Percentiles rank a stretch among this genome's conserved stretches.
Conservation (phyloP, 2,888 invertebrate genomes). For the Synanthedon andrenaeformis region DNA sequence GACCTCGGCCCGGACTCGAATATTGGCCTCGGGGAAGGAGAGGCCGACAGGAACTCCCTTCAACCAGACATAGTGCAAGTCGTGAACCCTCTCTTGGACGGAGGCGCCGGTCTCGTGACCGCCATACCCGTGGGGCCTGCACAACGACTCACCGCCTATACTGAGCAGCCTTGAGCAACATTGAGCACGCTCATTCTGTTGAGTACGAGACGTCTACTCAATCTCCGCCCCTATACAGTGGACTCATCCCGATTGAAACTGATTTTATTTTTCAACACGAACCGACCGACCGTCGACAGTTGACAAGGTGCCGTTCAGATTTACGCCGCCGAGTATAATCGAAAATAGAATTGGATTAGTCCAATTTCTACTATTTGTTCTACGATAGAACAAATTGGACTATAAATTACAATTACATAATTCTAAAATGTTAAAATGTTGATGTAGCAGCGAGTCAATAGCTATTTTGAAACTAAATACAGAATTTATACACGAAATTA, state of each 20-base stretch:
- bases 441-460: too few relatives aligned
- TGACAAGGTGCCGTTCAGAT: too few relatives aligned
- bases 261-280: conserved; percentile 9
- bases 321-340: too few relatives aligned
- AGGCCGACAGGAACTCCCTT: conserved; percentile 61
- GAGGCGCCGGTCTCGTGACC: conserved; percentile 57
- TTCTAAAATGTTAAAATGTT: too few relatives aligned
- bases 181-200: too few relatives aligned
- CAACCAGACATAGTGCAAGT: conserved; percentile 70
- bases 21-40: conserved; percentile 49
- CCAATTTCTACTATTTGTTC: too few relatives aligned
- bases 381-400: too few relatives aligned
- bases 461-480: neutral
- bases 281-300: conserved; percentile 8
- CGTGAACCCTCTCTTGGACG: conserved; percentile 60
- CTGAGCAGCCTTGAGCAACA: conserved; percentile 20
- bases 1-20: conserved; percentile 39
- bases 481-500: too few relatives aligned
- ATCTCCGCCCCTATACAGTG: neutral
- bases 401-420: too few relatives aligned
- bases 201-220: neutral
- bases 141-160: conserved; percentile 46
- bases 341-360: too few relatives aligned
- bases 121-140: conserved; percentile 60
- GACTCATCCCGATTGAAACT: conserved; percentile 27